Evolutionary conservation across 2,888 invertebrate genomes (phyloP).

Genomic region (Bugulina stolonifera): DNA sequence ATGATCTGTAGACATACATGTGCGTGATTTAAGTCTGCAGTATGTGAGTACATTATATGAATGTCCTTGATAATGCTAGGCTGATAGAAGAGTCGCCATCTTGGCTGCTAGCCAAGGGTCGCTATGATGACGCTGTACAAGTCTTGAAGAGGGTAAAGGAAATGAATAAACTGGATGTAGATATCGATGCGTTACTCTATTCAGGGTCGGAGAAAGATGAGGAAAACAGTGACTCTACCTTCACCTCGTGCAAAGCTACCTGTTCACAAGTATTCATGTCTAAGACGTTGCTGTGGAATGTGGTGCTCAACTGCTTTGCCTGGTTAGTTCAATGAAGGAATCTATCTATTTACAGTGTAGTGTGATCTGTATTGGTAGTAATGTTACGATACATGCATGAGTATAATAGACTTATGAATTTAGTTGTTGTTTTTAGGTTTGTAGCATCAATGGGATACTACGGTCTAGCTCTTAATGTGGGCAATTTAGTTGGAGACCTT

Average conservation of each 20-base stretch:
- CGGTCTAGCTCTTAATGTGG: slow-evolving; percentile 26
- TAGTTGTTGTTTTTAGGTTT: slow-evolving; percentile 28
- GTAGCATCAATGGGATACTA: slow-evolving; percentile 26
- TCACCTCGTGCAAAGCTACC: neutral
- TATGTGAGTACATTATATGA: too few relatives aligned
- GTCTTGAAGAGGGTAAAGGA: slow-evolving; percentile 4
- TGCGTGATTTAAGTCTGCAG: too few relatives aligned
- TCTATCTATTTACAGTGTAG: neutral
- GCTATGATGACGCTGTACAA: neutral
- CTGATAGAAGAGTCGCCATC: slow-evolving; percentile 5
- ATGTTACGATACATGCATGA: too few relatives aligned
- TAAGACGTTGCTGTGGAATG: neutral
- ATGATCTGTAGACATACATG: too few relatives aligned
- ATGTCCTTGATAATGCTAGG: too few relatives aligned
- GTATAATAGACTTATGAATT: too few relatives aligned
- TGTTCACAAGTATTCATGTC: neutral
- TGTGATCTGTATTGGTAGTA: too few relatives aligned
- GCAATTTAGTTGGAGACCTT: slow-evolving; percentile 24
- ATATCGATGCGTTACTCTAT: neutral
- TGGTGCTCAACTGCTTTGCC: neutral
- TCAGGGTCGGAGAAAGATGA: neutral
- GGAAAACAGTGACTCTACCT: neutral
- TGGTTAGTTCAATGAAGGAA: slow-evolving; percentile 2
- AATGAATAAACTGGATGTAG: neutral
- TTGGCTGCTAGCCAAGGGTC: slow-evolving; percentile 14